Evolutionary conservation across 2,797 vertebrate species (phyloP).

Genomic region (Hyperoplus lanceolatus): DNA sequence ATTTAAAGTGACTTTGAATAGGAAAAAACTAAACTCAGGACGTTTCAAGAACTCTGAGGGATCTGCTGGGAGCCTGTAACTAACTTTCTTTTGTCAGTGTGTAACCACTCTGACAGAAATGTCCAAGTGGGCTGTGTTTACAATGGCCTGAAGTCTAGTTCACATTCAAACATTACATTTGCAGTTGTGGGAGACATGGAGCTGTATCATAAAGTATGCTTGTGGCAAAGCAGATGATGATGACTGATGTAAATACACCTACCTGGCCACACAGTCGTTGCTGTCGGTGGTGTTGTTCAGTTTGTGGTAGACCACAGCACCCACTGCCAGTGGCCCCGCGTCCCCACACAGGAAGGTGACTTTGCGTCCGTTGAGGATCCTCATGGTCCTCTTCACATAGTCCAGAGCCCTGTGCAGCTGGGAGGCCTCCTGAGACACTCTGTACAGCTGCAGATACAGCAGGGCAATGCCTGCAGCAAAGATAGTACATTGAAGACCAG

Average conservation of each 20-base stretch:
- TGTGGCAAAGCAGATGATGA: too few species aligned
- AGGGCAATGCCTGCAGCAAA: conserved; percentile 89
- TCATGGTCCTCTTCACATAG: conserved; percentile 93
- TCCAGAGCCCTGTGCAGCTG: conserved; percentile 93
- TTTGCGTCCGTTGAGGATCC: conserved; percentile 92
- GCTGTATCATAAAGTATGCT: neutral
- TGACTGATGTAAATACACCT: conserved; percentile 49
- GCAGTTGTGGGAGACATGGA: neutral
- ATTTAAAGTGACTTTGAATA: too few species aligned
- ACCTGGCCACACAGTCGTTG: conserved; percentile 93
- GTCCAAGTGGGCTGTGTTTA: too few species aligned
- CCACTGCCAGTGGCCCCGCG: conserved; percentile 94
- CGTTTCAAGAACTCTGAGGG: too few species aligned
- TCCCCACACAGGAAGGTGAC: conserved; percentile 97
- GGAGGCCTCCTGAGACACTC: conserved; percentile 84
- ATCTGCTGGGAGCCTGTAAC: too few species aligned
- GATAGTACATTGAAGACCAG: neutral
- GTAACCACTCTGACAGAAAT: too few species aligned
- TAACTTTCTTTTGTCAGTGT: too few species aligned
- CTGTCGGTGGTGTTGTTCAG: conserved; percentile 89
- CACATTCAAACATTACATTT: neutral
- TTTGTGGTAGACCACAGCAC: conserved; percentile 92
- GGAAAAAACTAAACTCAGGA: too few species aligned
- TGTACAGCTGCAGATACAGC: conserved; percentile 93
- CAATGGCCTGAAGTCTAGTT: neutral